Conservation (phyloP, 2,888 invertebrate genomes). For the Trissonchulus sp. region DNA sequence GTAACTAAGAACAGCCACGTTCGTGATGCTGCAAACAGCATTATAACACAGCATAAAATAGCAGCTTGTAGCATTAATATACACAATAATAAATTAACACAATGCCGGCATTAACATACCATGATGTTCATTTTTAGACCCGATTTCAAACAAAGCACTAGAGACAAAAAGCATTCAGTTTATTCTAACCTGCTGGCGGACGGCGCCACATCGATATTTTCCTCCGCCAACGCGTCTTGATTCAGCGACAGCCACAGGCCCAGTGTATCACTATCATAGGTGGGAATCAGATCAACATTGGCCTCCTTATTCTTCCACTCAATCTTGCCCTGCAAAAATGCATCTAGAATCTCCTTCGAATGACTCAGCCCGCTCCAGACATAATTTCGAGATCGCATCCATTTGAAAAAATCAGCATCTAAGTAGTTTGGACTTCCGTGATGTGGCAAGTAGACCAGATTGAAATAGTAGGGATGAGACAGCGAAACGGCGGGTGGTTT, state of each 20-base stretch:
- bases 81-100: not conserved
- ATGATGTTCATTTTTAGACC: too few relatives aligned
- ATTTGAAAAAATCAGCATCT: slow-evolving; percentile 88
- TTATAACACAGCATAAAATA: not conserved
- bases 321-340: slow-evolving; percentile 85
- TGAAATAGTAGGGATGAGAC: slow-evolving; percentile 64
- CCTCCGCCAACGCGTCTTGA: slow-evolving; percentile 79
- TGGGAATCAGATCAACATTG: slow-evolving; percentile 96
- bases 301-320: slow-evolving; percentile 65
- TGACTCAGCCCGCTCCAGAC: slow-evolving; percentile 92
- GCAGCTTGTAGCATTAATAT: not conserved
- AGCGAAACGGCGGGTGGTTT: slow-evolving; percentile 12
- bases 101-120: too few relatives aligned
- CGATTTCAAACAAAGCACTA: too few relatives aligned
- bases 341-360: slow-evolving; percentile 84
- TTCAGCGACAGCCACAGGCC: slow-evolving; percentile 95
- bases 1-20: too few relatives aligned
- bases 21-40: not conserved
- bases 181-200: slow-evolving; percentile 68
- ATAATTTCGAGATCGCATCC: slow-evolving; percentile 85
- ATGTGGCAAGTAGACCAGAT: slow-evolving; percentile 90
- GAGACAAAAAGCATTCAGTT: too few relatives aligned
- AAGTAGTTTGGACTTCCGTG: slow-evolving; percentile 89
- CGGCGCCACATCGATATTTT: slow-evolving; percentile 88
- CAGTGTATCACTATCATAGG: slow-evolving; percentile 90